These are phyloP conservation scores for Plusia festucae DNA, from an alignment of 2,888 invertebrate species.

Conservation along the genomic window DNA sequence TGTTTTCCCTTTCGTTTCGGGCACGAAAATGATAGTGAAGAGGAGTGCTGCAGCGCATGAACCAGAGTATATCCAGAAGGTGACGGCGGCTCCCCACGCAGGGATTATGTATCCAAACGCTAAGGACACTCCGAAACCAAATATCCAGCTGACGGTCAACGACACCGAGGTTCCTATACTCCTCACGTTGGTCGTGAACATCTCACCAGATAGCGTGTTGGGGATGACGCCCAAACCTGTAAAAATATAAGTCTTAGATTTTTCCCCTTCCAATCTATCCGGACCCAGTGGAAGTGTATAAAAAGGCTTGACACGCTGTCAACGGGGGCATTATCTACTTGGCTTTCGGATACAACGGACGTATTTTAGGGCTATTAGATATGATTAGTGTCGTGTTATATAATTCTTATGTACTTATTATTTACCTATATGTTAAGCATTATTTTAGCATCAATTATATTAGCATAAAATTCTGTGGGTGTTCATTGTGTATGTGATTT, in stretches of 20 bases:
- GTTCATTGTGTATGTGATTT: no score
- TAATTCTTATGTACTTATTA: no score
- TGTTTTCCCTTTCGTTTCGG: constrained; percentile 8
- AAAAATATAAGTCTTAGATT: constrained; percentile 19
- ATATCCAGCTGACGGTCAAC: constrained; percentile 53
- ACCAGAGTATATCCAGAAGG: constrained; percentile 57
- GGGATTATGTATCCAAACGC: constrained; percentile 59
- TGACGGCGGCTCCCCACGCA: constrained; percentile 49
- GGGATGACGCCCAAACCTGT: constrained; percentile 69
- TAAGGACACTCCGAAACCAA: constrained; percentile 61
- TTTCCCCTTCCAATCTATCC: no score
- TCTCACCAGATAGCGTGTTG: constrained; percentile 63
- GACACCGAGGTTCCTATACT: constrained; percentile 60
- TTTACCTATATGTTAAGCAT: no score
- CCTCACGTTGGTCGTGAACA: constrained; percentile 66
- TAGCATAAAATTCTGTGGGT: no score
- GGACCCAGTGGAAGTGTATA: no score
- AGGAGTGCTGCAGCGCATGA: constrained; percentile 16
- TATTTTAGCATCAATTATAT: no score
- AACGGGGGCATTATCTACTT: no score
- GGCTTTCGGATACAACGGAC: no score
- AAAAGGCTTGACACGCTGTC: no score
- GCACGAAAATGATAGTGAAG: constrained; percentile 16
- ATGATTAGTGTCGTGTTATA: no score
- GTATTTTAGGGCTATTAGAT: no score